phyloP scores from a whole-genome alignment of 2,797 vertebrate species.

The Champsocephalus gunnari region DNA sequence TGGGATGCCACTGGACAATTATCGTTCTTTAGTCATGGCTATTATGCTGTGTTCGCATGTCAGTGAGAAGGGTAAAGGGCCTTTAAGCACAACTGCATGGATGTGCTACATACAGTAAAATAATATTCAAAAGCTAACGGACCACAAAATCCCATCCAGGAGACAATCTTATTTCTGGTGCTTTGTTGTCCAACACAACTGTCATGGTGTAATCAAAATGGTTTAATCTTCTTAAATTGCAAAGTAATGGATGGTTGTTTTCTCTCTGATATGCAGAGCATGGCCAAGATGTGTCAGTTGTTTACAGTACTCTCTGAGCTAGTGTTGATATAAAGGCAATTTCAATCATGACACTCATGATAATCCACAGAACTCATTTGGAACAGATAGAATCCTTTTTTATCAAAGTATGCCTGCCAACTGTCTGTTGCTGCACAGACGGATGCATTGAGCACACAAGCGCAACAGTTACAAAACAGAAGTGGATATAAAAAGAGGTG shows the following conservation, averaged over 20 bases:
- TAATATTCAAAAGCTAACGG: constrained; percentile 4
- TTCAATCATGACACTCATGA: constrained; percentile 28
- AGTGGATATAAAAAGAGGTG: not conserved
- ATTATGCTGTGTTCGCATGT: constrained; percentile 29
- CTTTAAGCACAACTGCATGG: not conserved
- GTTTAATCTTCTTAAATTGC: constrained; percentile 14
- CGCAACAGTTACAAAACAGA: not conserved
- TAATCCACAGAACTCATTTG: constrained; percentile 32
- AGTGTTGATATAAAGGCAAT: constrained; percentile 26
- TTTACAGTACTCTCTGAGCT: not conserved
- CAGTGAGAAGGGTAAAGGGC: not conserved
- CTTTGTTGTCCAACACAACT: constrained; percentile 23
- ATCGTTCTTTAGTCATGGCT: constrained; percentile 25
- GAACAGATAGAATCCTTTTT: constrained; percentile 35
- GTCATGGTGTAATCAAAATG: constrained; percentile 15
- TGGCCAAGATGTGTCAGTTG: not conserved
- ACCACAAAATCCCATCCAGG: not conserved
- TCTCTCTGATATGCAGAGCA: constrained; percentile 8
- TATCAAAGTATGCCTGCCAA: constrained; percentile 27
- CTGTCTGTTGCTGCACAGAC: constrained; percentile 14
- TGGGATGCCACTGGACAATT: constrained; percentile 58
- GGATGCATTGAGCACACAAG: constrained; percentile 9
- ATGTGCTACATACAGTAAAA: not conserved
- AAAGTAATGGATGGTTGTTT: constrained; percentile 23
- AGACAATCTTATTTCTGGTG: not conserved